These are phyloP conservation scores for Panurus biarmicus DNA, from an alignment of 2,113 vertebrate species.

Conservation along the genomic window DNA sequence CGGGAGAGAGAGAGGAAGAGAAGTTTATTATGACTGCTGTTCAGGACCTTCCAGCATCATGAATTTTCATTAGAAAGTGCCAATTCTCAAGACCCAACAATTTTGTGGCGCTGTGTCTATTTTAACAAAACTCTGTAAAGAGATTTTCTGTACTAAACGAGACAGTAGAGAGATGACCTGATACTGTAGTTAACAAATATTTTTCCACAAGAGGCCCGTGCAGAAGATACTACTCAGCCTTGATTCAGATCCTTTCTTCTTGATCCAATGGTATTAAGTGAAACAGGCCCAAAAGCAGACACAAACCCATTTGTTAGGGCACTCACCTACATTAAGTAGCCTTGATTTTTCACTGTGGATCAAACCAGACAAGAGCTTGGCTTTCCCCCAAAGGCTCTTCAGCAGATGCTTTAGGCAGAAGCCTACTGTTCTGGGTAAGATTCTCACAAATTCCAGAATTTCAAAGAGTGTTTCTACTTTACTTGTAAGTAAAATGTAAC, in stretches of 20 bases:
- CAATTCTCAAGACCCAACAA: not conserved
- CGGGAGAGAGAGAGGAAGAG: not conserved
- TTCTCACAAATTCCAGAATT: slow-evolving; percentile 47
- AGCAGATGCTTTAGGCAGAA: slow-evolving; percentile 26
- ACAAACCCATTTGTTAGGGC: not conserved
- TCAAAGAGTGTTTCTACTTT: slow-evolving; percentile 25
- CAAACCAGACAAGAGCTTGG: not conserved
- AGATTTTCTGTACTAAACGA: not conserved
- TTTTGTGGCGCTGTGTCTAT: not conserved
- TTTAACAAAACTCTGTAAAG: not conserved
- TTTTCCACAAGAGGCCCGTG: not conserved
- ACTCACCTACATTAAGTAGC: slow-evolving; percentile 10
- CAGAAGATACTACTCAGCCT: not conserved
- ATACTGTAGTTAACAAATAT: not conserved
- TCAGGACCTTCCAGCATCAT: not conserved
- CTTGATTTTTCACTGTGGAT: not conserved
- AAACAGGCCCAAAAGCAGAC: not conserved
- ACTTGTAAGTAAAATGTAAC: not conserved
- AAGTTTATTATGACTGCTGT: accelerated
- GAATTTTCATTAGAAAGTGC: not conserved
- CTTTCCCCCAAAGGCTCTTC: not conserved
- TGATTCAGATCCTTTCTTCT: not conserved
- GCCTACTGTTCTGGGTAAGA: slow-evolving; percentile 30
- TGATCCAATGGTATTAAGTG: not conserved
- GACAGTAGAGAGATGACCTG: not conserved